Conservation (phyloP, 2,888 invertebrate genomes). For the Kuschelorhynchus macadamiae region DNA sequence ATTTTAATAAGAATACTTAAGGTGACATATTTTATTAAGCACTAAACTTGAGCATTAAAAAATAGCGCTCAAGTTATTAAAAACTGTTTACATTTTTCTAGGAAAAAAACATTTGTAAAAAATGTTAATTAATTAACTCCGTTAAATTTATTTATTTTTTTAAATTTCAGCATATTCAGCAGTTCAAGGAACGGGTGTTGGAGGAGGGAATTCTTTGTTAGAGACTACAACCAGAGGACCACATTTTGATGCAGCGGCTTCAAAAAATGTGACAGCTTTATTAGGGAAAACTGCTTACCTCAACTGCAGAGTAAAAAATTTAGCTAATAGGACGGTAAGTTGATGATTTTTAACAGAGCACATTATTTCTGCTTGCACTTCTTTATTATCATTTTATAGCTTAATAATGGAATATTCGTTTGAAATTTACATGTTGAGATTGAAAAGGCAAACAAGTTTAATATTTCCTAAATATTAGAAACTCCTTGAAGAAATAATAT, state of each 20-base stretch:
- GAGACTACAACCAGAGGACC: constrained; percentile 65
- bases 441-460: too few relatives aligned
- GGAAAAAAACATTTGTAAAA: too few relatives aligned
- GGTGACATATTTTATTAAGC: too few relatives aligned
- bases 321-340: constrained; percentile 92
- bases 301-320: constrained; percentile 90
- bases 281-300: constrained; percentile 92
- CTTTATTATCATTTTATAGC: background rate
- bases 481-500: too few relatives aligned
- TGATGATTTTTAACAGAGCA: background rate
- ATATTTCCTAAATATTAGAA: too few relatives aligned
- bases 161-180: constrained; percentile 63
- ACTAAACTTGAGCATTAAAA: too few relatives aligned
- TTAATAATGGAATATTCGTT: background rate
- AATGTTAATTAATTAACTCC: too few relatives aligned
- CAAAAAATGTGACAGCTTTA: constrained; percentile 80
- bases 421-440: too few relatives aligned
- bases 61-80: too few relatives aligned
- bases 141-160: too few relatives aligned
- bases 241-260: constrained; percentile 67
- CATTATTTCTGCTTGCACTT: background rate
- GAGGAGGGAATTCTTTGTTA: constrained; percentile 62
- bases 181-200: constrained; percentile 60
- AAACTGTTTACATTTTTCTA: too few relatives aligned
- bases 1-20: too few relatives aligned